These are phyloP conservation scores for Crambe crambe DNA, from an alignment of 37 sponge, comb jelly and placozoan genomes.

Conservation along the genomic window DNA sequence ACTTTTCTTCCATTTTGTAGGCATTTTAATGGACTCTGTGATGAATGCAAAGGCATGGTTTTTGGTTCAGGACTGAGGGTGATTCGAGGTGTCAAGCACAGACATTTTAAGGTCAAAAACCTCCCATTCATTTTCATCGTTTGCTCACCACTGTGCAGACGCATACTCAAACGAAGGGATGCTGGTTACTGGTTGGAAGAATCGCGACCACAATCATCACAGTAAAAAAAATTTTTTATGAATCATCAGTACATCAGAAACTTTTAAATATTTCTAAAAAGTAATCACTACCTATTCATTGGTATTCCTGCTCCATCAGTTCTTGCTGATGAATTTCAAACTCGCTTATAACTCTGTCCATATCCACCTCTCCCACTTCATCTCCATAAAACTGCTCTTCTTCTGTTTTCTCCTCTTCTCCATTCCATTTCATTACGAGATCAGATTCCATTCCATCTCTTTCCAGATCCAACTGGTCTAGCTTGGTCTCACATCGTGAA, in stretches of 20 bases:
- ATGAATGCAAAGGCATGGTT: conserved; percentile 65
- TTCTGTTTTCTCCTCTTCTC: not conserved
- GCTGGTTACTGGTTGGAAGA: conserved; percentile 4
- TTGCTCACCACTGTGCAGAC: conserved; percentile 48
- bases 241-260: not conserved
- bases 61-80: conserved; percentile 78
- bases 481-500: not conserved
- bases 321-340: conserved; percentile 46
- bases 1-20: no score
- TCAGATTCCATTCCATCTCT: not conserved
- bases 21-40: conserved; percentile 40
- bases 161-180: conserved; percentile 15
- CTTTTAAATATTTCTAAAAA: not conserved
- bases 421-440: not conserved
- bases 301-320: conserved; percentile 22
- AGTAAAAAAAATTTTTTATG: no score
- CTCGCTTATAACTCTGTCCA: conserved; percentile 12
- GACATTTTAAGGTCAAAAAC: conserved; percentile 32
- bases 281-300: not conserved
- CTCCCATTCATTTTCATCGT: conserved; percentile 68
- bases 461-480: not conserved
- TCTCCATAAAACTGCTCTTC: not conserved
- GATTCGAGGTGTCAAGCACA: conserved; percentile 9
- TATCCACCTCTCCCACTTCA: not conserved
- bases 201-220: no score